Base-by-base conservation (phyloP, 1,140 invertebrate genomes). In the Stratiolaelaps scimitus region DNA sequence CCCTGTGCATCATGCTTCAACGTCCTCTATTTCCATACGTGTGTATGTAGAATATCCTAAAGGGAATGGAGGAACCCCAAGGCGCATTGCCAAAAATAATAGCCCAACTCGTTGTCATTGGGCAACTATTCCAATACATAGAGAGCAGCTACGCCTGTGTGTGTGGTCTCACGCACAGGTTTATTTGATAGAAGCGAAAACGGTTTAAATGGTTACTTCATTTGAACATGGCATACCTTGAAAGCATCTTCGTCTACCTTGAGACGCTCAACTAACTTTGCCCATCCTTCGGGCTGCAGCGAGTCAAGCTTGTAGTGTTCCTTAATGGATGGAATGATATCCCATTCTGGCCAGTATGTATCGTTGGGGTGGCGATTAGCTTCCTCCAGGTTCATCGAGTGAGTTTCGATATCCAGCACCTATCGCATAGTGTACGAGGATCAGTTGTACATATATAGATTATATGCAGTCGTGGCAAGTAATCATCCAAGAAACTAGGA, bases 301-400 rank as follows among this genome's bases (percentile, higher is more conserved):
- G 85, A 85, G 10, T 83, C 77, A 84, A 93, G 85, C 67, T 84
- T 82, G 74, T 88, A 92, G 0, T 86, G 83, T 47, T 88, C 82
- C 67, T 85, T 76, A 0, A 86, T 86, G n/a, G 85, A 86, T 72
- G 93, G 93, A 53, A 89, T 76, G 75, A 90, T 87, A 72, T 88
- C 85, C 88, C 88, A 94, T 66, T 88, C 85, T 0, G 88, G 87
- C 73, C 87, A 87, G 64, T 1, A 85, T 75, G 70, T 68, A 7
- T 64, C 66, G 7, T 72, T 65, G 48, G 65, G 64, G 7, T 71
- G 43, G 15, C 69, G 64, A 77, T 96, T 97, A 0, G 91, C 90
- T 76, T 92, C 87, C 70, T 89, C 87, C n/a, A 97, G 75, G 75
- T 96, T 92, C 84, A 94, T 88, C 20, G 89, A 86, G 85, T 91